These are phyloP conservation scores for Actias luna DNA, from an alignment of 2,888 invertebrate species.

Conservation along the genomic window DNA sequence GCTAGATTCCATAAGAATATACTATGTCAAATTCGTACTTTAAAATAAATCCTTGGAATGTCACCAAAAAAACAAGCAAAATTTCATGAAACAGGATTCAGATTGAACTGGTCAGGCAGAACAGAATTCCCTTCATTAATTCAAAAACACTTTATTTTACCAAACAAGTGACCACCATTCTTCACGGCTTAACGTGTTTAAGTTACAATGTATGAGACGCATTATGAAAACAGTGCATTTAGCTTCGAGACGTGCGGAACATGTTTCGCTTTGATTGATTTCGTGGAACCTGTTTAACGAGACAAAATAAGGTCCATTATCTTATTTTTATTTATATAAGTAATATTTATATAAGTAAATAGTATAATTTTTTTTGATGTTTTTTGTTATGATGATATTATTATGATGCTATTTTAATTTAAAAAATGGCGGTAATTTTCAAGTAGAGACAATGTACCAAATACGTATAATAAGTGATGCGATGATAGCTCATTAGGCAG, in stretches of 20 bases:
- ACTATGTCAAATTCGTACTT: no score
- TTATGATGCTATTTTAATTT: no score
- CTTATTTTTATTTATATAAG: no score
- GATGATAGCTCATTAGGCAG: no score
- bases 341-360: no score
- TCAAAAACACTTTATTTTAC: constrained; percentile 20
- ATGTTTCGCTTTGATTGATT: constrained; percentile 51
- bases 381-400: no score
- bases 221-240: constrained; percentile 66
- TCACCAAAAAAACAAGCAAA: not conserved
- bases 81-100: not conserved
- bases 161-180: constrained; percentile 41
- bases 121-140: not conserved
- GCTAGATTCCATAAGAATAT: no score
- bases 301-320: constrained; percentile 6
- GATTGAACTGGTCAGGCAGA: not conserved
- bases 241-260: constrained; percentile 39
- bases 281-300: constrained; percentile 18
- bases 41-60: not conserved
- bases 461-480: no score
- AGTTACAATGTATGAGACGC: constrained; percentile 54
- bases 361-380: no score
- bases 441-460: no score
- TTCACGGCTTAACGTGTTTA: constrained; percentile 55
- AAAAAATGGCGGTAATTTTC: no score